Base-by-base conservation (phyloP, 1,140 invertebrate species). In the Drosophila novamexicana region DNA sequence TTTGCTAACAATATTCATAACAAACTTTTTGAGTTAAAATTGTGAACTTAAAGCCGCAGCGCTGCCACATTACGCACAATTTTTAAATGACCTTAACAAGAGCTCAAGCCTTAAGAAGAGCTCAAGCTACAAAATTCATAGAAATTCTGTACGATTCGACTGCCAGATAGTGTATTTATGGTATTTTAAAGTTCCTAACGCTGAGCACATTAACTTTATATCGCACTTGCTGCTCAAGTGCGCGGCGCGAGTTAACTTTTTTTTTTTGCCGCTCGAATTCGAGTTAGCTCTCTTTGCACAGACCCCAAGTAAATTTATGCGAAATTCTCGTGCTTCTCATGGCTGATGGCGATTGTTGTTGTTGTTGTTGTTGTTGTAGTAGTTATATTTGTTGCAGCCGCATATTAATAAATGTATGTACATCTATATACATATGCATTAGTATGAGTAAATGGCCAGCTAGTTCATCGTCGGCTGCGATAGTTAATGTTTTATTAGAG, bases 281-380 rank as follows among this genome's bases (percentile, higher is more conserved):
- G 5, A 22, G 29, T 32, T 40, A 12, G 12, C 39, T 36, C 32
- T 54, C 6, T 52, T 70, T 66, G n/a, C 61, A 44, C 32, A 62
- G 52, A 36, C 63, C 32, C 40, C 44, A 59, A 12, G 47, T 71
- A 79, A 83, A 79, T 83, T 82, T 79, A 82, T 82, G 80, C 80
- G 80, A 75, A 83, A 62, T 83, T 83, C 72, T 84, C 80, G 81
- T 76, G 81, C 57, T 79, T 83, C 63, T 65, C 80, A 79, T 74
- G 71, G 71, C 57, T 69, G 71, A 68, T 73, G 52, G 39, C 47
- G 42, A 40, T 32, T 65, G 29, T 37, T 40, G 16, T 14, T 47
- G 40, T 68, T 53, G 29, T 22, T 59, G 37, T 50, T 50, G 42
- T 50, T 44, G 37, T 42, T 5, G 4, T 29, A 5, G 22, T 29